Evolutionary conservation across 2,888 invertebrate species (phyloP).

Genomic region (Amphimallon solstitiale): DNA sequence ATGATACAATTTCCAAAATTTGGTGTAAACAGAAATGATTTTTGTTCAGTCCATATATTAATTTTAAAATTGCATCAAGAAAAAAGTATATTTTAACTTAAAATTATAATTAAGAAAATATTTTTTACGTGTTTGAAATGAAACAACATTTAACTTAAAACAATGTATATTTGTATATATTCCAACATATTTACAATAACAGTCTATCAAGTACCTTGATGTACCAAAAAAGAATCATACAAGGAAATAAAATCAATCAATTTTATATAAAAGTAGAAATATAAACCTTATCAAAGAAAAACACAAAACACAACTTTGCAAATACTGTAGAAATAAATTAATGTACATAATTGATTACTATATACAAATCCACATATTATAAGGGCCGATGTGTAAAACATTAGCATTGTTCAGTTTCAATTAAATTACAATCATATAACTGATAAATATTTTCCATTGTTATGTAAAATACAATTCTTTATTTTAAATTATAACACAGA

Average conservation of each 20-base stretch:
- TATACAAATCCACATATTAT: no score
- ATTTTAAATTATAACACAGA: conserved; percentile 11
- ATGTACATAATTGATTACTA: neutral
- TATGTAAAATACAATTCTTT: neutral
- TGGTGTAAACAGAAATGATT: no score
- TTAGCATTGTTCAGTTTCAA: no score
- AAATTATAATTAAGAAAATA: no score
- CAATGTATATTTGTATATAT: conserved; percentile 9
- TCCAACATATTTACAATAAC: conserved; percentile 24
- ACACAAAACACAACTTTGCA: conserved; percentile 21
- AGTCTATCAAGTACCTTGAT: conserved; percentile 13
- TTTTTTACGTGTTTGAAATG: no score
- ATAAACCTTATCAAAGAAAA: conserved; percentile 7
- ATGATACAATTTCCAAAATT: no score
- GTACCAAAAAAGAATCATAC: neutral
- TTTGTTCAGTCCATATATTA: no score
- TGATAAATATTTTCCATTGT: neutral
- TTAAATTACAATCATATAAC: neutral
- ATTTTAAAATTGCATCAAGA: no score
- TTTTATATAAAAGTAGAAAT: conserved; percentile 27
- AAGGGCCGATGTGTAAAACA: no score
- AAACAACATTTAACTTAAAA: neutral
- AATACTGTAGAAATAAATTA: neutral
- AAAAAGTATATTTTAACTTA: no score
- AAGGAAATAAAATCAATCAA: neutral